These are phyloP conservation scores for Hirundichthys speculiger DNA, from an alignment of 2,113 vertebrate genomes.

Conservation along the genomic window DNA sequence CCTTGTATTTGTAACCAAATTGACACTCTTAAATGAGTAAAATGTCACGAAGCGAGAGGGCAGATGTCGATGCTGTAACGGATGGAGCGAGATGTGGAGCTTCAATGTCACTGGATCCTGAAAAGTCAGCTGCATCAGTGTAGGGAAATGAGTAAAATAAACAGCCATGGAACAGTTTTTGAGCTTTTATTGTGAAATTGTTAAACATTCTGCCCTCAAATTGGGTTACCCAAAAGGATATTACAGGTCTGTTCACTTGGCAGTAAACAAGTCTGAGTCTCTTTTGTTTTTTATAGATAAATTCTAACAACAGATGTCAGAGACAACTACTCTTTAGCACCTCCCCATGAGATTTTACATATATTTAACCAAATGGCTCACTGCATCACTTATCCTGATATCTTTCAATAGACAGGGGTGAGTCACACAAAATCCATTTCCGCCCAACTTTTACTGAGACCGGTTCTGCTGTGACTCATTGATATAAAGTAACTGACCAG, in stretches of 20 bases:
- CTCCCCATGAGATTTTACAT: conserved; percentile 14
- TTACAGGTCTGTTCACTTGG: conserved; percentile 11
- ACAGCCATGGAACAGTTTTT: too few species aligned
- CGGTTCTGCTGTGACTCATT: not conserved
- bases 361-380: not conserved
- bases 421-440: conserved; percentile 12
- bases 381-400: conserved; percentile 7
- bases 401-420: conserved; percentile 14
- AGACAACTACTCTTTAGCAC: conserved; percentile 4
- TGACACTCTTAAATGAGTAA: too few species aligned
- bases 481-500: not conserved
- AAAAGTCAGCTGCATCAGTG: too few species aligned
- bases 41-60: too few species aligned
- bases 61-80: too few species aligned
- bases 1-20: too few species aligned
- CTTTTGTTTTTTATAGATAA: conserved; percentile 40
- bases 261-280: conserved; percentile 16
- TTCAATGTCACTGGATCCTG: not conserved
- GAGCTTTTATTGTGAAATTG: too few species aligned
- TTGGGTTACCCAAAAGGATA: too few species aligned
- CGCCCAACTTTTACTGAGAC: conserved; percentile 5
- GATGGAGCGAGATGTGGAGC: too few species aligned
- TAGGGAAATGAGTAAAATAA: too few species aligned
- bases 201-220: too few species aligned
- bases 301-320: conserved; percentile 23